Evolutionary conservation across 2,797 vertebrate species (phyloP).

Genomic region (Perodicticus potto): DNA sequence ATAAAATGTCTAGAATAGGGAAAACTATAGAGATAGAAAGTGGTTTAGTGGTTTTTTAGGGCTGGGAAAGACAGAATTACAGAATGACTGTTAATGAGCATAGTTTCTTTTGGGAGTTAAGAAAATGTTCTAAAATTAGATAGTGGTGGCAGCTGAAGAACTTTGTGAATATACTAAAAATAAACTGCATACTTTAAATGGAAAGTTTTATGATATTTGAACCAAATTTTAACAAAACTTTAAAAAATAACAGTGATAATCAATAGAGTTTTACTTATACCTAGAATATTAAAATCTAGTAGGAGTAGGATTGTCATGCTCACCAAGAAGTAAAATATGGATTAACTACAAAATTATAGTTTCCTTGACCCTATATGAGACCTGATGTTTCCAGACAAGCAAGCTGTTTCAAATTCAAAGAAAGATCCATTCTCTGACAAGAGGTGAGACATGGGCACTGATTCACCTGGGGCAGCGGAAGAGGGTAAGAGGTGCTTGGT

Average conservation of each 20-base stretch:
- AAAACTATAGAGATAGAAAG: not conserved
- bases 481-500: not conserved
- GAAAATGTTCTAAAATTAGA: constrained; percentile 3
- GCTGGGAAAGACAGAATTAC: not conserved
- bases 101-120: not conserved
- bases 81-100: not conserved
- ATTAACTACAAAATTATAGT: not conserved
- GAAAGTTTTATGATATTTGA: not conserved
- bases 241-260: constrained; percentile 1
- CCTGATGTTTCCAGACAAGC: not conserved
- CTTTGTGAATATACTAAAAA: constrained; percentile 7
- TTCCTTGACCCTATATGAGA: not conserved
- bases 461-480: not conserved
- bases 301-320: not conserved
- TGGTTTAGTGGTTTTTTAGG: not conserved
- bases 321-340: not conserved
- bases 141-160: not conserved
- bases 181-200: not conserved
- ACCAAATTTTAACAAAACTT: not conserved
- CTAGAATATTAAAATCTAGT: not conserved
- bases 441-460: not conserved
- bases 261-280: not conserved
- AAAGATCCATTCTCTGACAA: not conserved
- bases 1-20: not conserved
- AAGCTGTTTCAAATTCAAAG: not conserved